phyloP scores from a whole-genome alignment of 1,140 invertebrate species.

The Zaprionus tsacasi region DNA sequence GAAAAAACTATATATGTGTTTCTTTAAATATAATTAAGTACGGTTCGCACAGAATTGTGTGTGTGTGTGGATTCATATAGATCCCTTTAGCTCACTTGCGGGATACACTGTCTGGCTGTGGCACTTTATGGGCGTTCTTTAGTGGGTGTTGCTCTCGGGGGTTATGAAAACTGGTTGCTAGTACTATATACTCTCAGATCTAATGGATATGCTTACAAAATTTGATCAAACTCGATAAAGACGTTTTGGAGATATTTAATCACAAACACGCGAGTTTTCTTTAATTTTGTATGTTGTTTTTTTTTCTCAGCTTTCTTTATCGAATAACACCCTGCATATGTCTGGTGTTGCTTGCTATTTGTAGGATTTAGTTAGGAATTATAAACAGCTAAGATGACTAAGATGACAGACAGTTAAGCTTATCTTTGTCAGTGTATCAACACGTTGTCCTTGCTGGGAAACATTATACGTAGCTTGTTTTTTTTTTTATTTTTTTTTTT shows the following conservation, averaged over 20 bases:
- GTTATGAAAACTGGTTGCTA: too few species aligned
- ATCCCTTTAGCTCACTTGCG: background rate
- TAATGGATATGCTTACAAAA: too few species aligned
- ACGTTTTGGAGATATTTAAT: too few species aligned
- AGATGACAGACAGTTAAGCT: conserved; percentile 1
- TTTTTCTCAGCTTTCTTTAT: too few species aligned
- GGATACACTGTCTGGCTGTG: background rate
- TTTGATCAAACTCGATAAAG: too few species aligned
- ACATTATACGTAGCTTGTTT: background rate
- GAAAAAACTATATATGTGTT: background rate
- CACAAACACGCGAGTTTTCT: too few species aligned
- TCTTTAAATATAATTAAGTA: background rate
- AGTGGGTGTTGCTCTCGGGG: too few species aligned
- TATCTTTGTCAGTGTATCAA: background rate
- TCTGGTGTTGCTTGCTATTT: background rate
- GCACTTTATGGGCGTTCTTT: too few species aligned
- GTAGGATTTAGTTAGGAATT: background rate
- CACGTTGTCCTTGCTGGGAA: background rate
- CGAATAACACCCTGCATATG: too few species aligned
- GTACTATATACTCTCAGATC: too few species aligned
- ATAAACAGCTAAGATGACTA: background rate
- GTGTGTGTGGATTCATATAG: too few species aligned
- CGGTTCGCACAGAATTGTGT: background rate
- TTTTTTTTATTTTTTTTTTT: conserved; percentile 21
- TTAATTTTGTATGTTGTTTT: too few species aligned